A percentile compares a stretch with the other conserved stretches of the same genome.
Evolutionary conservation across 1,140 invertebrate genomes (phyloP).

Genomic region (Nymphalis io): DNA sequence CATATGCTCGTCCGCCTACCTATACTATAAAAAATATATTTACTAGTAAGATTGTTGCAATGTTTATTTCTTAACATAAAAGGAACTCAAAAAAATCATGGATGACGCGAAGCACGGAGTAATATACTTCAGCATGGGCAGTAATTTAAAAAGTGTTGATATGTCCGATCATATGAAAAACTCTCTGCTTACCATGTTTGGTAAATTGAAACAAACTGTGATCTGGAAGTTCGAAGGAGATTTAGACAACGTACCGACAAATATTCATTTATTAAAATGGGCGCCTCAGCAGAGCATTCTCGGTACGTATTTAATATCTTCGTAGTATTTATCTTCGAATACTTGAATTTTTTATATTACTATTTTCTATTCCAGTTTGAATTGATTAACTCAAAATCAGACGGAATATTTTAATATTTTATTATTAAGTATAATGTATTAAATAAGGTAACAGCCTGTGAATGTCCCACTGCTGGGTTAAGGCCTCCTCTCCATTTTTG

Average conservation of each 20-base stretch:
- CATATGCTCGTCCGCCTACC: too few species aligned
- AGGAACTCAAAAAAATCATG: conserved; percentile 80
- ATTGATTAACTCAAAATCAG: too few species aligned
- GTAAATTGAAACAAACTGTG: conserved; percentile 81
- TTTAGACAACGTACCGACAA: conserved; percentile 76
- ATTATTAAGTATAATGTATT: too few species aligned
- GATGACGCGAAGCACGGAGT: conserved; percentile 81
- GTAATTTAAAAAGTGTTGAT: conserved; percentile 79
- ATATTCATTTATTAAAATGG: conserved; percentile 85
- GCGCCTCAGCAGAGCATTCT: conserved; percentile 86
- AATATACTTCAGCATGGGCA: conserved; percentile 85
- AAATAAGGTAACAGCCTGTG: too few species aligned
- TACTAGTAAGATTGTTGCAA: too few species aligned
- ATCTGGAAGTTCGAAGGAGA: conserved; percentile 86
- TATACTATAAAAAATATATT: too few species aligned
- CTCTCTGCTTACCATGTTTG: conserved; percentile 79
- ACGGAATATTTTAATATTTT: too few species aligned
- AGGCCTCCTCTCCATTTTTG: too few species aligned
- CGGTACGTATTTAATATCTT: conserved; percentile 38
- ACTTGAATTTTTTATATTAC: neutral
- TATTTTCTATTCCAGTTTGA: neutral
- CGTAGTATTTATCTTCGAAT: neutral
- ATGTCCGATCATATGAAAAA: conserved; percentile 74
- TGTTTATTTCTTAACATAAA: neutral
- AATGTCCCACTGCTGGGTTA: too few species aligned